These are phyloP conservation scores for human DNA, from an alignment of 2,113 vertebrate genomes.

Conservation along the genomic window DNA sequence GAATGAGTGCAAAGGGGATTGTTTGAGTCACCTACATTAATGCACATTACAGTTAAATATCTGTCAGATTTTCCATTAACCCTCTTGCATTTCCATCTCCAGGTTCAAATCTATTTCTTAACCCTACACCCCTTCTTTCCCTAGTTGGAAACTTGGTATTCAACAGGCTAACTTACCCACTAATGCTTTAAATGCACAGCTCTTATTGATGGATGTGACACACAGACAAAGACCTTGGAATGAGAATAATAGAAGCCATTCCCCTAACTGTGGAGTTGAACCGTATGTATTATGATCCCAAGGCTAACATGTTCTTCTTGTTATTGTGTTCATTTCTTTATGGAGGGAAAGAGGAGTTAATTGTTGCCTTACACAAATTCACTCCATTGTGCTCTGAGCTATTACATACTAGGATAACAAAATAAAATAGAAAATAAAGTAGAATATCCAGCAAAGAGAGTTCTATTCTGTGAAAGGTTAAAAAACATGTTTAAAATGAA, in stretches of 20 bases:
- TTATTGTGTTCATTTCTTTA: constrained; percentile 25
- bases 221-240: constrained; percentile 26
- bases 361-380: constrained; percentile 23
- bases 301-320: constrained; percentile 27
- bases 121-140: constrained; percentile 32
- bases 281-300: not conserved
- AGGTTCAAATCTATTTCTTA: constrained; percentile 64
- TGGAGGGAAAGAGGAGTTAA: constrained; percentile 29
- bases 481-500: constrained; percentile 80
- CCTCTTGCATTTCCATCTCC: constrained; percentile 37
- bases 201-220: constrained; percentile 1
- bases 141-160: constrained; percentile 56
- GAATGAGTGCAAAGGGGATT: constrained; percentile 46
- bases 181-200: constrained; percentile 29
- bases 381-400: not conserved
- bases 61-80: constrained; percentile 74
- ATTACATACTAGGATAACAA: not conserved
- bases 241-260: constrained; percentile 36
- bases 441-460: constrained; percentile 58
- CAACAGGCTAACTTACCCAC: constrained; percentile 61
- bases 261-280: constrained; percentile 7
- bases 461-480: constrained; percentile 79
- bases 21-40: constrained; percentile 55
- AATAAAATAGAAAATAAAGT: constrained; percentile 13
- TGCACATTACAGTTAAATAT: constrained; percentile 54